Conservation (phyloP, 1,140 invertebrate genomes). For the Olivierus martensii region DNA sequence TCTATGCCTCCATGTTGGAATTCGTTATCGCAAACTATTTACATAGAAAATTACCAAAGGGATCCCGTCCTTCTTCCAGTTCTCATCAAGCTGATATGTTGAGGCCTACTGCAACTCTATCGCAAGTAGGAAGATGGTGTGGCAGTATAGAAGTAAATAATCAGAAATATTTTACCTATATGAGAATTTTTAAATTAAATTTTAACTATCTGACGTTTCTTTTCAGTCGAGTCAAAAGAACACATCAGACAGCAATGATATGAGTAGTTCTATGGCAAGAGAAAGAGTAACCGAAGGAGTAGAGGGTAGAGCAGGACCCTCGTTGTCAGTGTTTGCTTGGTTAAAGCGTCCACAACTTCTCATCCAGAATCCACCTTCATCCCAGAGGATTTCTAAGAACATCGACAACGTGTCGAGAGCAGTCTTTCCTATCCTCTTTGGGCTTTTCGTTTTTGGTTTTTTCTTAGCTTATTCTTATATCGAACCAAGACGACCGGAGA, state of each 20-base stretch:
- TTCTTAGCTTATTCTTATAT: slow-evolving; percentile 59
- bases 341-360: slow-evolving; percentile 26
- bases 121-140: slow-evolving; percentile 9
- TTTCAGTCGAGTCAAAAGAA: slow-evolving; percentile 10
- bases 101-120: background rate
- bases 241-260: slow-evolving; percentile 9
- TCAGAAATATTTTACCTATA: background rate
- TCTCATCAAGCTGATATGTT: background rate
- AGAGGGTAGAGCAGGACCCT: background rate
- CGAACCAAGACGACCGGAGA: slow-evolving; percentile 15
- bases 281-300: background rate
- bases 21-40: slow-evolving; percentile 92
- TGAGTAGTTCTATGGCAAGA: background rate
- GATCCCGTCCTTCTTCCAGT: background rate
- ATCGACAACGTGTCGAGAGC: slow-evolving; percentile 87
- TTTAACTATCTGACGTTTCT: background rate
- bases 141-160: slow-evolving; percentile 11
- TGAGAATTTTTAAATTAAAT: background rate
- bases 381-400: slow-evolving; percentile 62
- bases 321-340: slow-evolving; percentile 18
- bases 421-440: slow-evolving; percentile 79
- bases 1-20: slow-evolving; percentile 81
- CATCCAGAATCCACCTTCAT: slow-evolving; percentile 33
- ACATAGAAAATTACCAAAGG: slow-evolving; percentile 40
- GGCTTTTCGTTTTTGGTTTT: slow-evolving; percentile 83